Percentiles rank a stretch among this genome's conserved stretches.
phyloP scores from a whole-genome alignment of 2,797 vertebrate species.

The Champsocephalus esox region DNA sequence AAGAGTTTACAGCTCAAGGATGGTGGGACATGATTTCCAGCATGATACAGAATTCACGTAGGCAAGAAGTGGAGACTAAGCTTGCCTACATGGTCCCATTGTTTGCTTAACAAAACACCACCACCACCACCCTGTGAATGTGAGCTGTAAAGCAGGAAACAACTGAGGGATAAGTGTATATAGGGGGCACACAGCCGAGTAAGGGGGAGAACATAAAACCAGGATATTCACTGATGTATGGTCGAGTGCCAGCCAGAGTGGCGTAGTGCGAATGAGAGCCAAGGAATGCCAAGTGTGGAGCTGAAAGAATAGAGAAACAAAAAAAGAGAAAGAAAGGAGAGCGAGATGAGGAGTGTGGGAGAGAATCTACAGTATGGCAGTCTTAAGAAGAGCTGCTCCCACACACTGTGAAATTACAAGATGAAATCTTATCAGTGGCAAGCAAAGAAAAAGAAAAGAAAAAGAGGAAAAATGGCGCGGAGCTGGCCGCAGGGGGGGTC shows the following conservation, averaged over 20 bases:
- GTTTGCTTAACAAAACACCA: conserved; percentile 42
- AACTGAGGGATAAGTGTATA: conserved; percentile 61
- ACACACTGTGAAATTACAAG: conserved; percentile 73
- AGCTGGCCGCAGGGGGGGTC: conserved; percentile 31
- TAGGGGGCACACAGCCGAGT: conserved; percentile 63
- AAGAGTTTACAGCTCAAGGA: conserved; percentile 76
- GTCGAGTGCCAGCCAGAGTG: conserved; percentile 89
- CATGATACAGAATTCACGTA: conserved; percentile 28
- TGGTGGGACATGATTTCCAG: conserved; percentile 43
- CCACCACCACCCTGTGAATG: conserved; percentile 55
- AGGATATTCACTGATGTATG: conserved; percentile 89
- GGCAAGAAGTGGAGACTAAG: conserved; percentile 35
- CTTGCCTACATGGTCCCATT: conserved; percentile 45
- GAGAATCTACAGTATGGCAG: conserved; percentile 77
- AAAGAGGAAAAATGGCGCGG: conserved; percentile 46
- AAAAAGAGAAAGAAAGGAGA: conserved; percentile 79
- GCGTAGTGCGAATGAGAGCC: conserved; percentile 91
- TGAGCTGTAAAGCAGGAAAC: conserved; percentile 74
- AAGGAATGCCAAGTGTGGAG: conserved; percentile 88
- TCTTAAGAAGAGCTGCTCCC: conserved; percentile 73
- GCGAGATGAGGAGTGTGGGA: conserved; percentile 83
- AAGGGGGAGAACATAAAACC: conserved; percentile 77
- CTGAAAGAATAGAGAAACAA: conserved; percentile 83
- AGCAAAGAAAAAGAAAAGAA: conserved; percentile 50
- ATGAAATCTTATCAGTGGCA: conserved; percentile 76